These are phyloP conservation scores for Haemorhous mexicanus DNA, from an alignment of 2,113 vertebrate species.

Conservation along the genomic window DNA sequence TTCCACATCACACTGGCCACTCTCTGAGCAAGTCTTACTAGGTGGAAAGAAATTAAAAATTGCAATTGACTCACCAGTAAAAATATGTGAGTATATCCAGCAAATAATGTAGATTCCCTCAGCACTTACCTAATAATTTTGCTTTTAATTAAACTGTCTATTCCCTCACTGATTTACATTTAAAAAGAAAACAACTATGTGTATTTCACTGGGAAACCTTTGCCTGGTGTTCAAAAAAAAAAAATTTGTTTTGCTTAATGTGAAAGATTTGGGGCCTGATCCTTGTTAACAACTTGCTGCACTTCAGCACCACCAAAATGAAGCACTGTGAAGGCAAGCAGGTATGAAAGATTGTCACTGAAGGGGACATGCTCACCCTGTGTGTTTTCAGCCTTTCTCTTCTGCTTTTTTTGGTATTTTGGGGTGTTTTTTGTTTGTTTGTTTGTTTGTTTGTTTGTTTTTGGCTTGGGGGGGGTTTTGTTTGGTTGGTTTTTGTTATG, in stretches of 20 bases:
- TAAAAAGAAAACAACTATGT: slow-evolving; percentile 58
- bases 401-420: background rate
- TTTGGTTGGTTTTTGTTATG: too few species aligned
- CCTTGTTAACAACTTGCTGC: background rate
- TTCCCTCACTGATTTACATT: slow-evolving; percentile 52
- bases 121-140: slow-evolving; percentile 61
- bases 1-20: background rate
- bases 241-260: slow-evolving; percentile 19
- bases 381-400: background rate
- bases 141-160: slow-evolving; percentile 65
- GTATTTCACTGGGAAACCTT: slow-evolving; percentile 43
- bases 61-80: slow-evolving; percentile 53
- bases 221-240: slow-evolving; percentile 20
- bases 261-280: background rate
- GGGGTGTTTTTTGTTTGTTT: too few species aligned
- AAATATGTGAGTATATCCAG: slow-evolving; percentile 46
- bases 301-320: background rate
- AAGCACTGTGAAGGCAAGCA: background rate
- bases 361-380: background rate
- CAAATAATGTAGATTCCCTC: slow-evolving; percentile 50
- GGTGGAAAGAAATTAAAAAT: slow-evolving; percentile 49
- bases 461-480: too few species aligned
- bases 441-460: too few species aligned
- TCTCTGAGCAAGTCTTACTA: background rate
- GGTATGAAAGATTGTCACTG: background rate